These are phyloP conservation scores for Oreochromis mossambicus DNA, from an alignment of 2,797 vertebrate genomes.

Conservation along the genomic window DNA sequence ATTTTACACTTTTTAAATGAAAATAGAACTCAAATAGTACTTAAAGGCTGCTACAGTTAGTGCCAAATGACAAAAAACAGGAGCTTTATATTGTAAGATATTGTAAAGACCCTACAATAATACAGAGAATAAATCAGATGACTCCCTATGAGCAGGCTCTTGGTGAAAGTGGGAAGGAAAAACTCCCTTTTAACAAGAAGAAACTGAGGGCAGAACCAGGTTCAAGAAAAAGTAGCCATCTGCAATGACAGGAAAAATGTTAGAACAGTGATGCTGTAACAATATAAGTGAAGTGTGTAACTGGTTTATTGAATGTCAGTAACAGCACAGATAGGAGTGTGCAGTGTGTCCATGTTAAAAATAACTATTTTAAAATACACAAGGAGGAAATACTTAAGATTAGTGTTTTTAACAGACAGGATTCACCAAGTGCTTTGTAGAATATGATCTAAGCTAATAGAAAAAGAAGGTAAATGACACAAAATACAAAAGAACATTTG, in stretches of 20 bases:
- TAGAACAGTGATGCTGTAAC: neutral
- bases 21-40: neutral
- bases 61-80: neutral
- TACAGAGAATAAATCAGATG: neutral
- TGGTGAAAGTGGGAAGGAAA: neutral
- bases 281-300: neutral
- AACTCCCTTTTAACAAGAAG: neutral
- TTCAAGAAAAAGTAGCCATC: neutral
- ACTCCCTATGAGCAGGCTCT: neutral
- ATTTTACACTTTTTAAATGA: neutral
- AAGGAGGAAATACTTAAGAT: neutral
- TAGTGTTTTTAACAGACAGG: neutral
- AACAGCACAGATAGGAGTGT: neutral
- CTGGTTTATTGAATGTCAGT: neutral
- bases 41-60: neutral
- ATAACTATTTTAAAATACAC: neutral
- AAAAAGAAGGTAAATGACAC: neutral
- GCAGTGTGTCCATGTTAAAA: neutral
- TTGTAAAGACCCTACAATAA: fast-evolving
- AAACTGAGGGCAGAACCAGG: neutral
- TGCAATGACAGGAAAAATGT: neutral
- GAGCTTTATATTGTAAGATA: neutral
- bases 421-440: neutral
- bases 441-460: neutral
- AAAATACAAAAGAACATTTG: neutral